A percentile compares a stretch with the other conserved stretches of the same genome.
Evolutionary conservation across 2,113 vertebrate genomes (phyloP).

Genomic region (Caracal caracal): DNA sequence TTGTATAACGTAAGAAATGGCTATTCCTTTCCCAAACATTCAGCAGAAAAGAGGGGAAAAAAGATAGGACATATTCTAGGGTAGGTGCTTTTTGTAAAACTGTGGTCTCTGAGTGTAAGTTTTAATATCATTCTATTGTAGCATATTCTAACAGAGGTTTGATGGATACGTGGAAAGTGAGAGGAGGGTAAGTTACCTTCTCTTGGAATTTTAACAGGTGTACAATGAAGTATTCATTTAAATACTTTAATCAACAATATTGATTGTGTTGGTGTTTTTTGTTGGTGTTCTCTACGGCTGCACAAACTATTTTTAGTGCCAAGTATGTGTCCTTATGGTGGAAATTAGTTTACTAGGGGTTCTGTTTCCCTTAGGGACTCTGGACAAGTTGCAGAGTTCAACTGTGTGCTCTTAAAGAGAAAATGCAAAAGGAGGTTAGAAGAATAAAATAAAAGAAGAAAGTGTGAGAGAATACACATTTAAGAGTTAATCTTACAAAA

Average conservation of each 20-base stretch:
- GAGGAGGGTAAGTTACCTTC: background rate
- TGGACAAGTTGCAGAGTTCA: background rate
- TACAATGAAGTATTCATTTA: background rate
- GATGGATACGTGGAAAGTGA: background rate
- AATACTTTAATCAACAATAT: background rate
- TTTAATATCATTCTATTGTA: background rate
- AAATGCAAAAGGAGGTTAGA: background rate
- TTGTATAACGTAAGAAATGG: background rate
- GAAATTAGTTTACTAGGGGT: background rate
- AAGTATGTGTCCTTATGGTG: background rate
- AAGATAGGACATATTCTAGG: background rate
- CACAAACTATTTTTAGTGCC: background rate
- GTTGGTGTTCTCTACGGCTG: background rate
- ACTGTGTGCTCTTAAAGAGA: background rate
- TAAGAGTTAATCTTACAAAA: background rate
- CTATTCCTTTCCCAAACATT: conserved; percentile 34
- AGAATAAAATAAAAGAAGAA: background rate
- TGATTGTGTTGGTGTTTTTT: background rate
- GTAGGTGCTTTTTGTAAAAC: background rate
- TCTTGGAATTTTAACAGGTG: background rate
- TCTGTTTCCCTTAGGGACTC: background rate
- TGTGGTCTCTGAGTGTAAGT: background rate
- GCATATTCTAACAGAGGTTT: background rate
- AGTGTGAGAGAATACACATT: background rate
- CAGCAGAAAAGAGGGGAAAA: background rate